Percentiles rank a stretch among this genome's conserved stretches.
phyloP scores from a whole-genome alignment of 2,797 vertebrate genomes.

The Gallinago solitaria region DNA sequence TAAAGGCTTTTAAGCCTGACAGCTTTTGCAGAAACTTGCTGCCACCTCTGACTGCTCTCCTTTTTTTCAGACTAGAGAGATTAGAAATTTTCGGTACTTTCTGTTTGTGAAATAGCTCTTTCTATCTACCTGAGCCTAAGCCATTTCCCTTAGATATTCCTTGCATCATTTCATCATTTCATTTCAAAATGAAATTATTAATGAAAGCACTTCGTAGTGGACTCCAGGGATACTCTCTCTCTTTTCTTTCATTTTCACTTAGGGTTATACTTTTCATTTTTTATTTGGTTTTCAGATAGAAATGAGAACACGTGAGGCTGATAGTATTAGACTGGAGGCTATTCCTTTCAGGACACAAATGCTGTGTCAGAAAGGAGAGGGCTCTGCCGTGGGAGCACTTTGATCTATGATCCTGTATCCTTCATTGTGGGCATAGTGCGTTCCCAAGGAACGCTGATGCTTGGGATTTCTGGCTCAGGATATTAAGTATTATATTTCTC shows the following conservation, averaged over 20 bases:
- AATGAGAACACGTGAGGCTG: background rate
- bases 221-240: background rate
- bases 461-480: background rate
- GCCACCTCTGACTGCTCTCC: background rate
- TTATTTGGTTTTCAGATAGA: background rate
- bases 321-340: background rate
- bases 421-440: background rate
- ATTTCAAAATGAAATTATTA: background rate
- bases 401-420: accelerated
- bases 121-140: background rate
- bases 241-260: background rate
- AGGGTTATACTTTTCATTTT: background rate
- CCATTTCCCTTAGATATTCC: background rate
- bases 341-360: background rate
- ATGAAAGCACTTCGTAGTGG: background rate
- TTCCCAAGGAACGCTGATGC: background rate
- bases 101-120: background rate
- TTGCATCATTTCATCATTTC: background rate
- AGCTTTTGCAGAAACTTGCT: background rate
- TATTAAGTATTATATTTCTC: background rate
- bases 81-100: background rate
- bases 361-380: background rate
- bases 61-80: background rate
- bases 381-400: background rate
- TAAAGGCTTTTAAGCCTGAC: background rate